Evolutionary conservation across 1,140 invertebrate genomes (phyloP), one percentile per base, ranked within the genome.

Genomic region (Ceratitis capitata): DNA sequence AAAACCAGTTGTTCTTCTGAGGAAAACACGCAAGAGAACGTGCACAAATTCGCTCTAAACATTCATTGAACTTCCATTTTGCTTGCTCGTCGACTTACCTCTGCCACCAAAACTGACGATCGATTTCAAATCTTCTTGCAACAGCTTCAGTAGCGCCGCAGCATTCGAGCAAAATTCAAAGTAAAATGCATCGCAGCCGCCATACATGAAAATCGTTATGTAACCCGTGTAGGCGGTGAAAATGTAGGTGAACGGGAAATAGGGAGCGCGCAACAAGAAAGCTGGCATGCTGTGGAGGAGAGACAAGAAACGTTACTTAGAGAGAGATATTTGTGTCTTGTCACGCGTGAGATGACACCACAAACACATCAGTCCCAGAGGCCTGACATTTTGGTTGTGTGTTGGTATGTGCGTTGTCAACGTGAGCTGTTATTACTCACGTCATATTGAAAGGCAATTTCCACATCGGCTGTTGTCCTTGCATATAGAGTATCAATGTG

Each of bases 121-220:
- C 0, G 61, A 82, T 3, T 56, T 47, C 9, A 87, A 51, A 56
- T 90, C 89, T 7, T 69, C 32, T 29, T 89, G 87, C 0, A 91
- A 82, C 0, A 87, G 56, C 19, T 88, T 85, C 23, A 91, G 87
- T 0, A 91, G 85, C 0, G 87, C 85, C 0, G 87, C 85, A 0
- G 87, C 84, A 26, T 91, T 87, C 0, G 85, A 51, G 26, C 90
- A 91, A 45, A 89, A 89, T 85, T 91, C 90, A 84, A 90, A 90
- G 56, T 91, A 91, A 82, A 89, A 89, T 1, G 88, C 88, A 84
- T 91, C 90, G 7, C 87, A 88, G 58, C 90, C 90, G 7, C 87
- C 86, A 32, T 91, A 90, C 88, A 88, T 89, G 3, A 89, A 90
- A 29, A 91, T 87, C 42, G 90, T 91, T 26, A 91, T 85, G 74